phyloP scores from a whole-genome alignment of 2,888 invertebrate species.

The Lithophane leautieri region DNA sequence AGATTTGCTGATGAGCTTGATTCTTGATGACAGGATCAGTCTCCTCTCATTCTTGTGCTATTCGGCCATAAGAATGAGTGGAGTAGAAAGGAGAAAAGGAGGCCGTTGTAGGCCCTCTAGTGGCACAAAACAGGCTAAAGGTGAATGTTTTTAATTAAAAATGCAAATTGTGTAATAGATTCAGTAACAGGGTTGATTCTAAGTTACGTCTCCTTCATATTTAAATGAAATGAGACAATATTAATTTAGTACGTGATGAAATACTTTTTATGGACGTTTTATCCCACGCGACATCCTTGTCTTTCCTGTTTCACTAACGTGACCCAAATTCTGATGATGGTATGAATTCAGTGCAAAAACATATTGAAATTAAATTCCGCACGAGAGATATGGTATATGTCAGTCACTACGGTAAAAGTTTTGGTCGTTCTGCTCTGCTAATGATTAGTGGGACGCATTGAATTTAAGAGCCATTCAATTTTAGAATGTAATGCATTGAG shows the following conservation, averaged over 20 bases:
- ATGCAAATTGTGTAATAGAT: too few species aligned
- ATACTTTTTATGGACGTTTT: not conserved
- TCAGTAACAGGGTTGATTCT: too few species aligned
- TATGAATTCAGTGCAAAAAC: slow-evolving; percentile 61
- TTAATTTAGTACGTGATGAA: not conserved
- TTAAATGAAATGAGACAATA: not conserved
- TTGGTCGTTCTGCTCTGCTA: slow-evolving; percentile 8
- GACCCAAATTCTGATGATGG: slow-evolving; percentile 62
- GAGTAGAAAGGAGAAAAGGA: not conserved
- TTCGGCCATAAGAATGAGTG: too few species aligned
- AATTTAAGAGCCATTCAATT: slow-evolving; percentile 1
- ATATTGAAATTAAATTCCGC: slow-evolving; percentile 69
- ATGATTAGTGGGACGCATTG: not conserved
- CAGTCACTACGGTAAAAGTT: slow-evolving; percentile 33
- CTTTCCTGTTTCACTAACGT: slow-evolving; percentile 42
- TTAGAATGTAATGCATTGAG: not conserved
- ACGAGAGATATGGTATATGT: slow-evolving; percentile 35
- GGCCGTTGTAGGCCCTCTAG: too few species aligned
- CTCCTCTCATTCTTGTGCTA: too few species aligned
- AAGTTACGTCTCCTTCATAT: too few species aligned
- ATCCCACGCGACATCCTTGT: slow-evolving; percentile 12
- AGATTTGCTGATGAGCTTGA: not conserved
- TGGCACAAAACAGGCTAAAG: not conserved
- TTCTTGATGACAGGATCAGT: too few species aligned
- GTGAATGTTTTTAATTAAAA: too few species aligned